These are phyloP conservation scores for Drosophila saltans DNA, from an alignment of 1,140 invertebrate species.

Conservation along the genomic window DNA sequence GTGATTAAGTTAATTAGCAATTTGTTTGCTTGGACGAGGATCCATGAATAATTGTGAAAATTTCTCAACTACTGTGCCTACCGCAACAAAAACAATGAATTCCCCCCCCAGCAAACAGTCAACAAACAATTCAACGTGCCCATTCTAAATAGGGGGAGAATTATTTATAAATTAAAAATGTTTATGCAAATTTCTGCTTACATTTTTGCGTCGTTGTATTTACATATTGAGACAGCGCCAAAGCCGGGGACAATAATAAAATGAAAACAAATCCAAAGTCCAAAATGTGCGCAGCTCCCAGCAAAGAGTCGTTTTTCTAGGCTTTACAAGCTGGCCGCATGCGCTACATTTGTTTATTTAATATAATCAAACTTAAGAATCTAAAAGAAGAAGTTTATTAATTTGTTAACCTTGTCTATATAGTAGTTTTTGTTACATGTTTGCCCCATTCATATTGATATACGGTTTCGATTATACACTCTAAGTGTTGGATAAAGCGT, in stretches of 20 bases:
- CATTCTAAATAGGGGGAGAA: slow-evolving; percentile 2
- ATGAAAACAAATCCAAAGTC: slow-evolving; percentile 79
- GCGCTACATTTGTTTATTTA: slow-evolving; percentile 38
- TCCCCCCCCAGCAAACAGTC: not conserved
- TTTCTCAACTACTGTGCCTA: slow-evolving; percentile 10
- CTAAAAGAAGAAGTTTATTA: too few species aligned
- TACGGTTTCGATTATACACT: too few species aligned
- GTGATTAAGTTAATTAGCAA: slow-evolving; percentile 13
- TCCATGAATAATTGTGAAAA: not conserved
- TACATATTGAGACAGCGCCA: slow-evolving; percentile 34
- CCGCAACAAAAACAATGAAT: slow-evolving; percentile 34
- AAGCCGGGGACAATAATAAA: slow-evolving; percentile 35
- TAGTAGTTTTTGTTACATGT: too few species aligned
- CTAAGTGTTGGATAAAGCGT: too few species aligned
- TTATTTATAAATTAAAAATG: slow-evolving; percentile 39
- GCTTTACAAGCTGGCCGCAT: slow-evolving; percentile 40
- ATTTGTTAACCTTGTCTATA: too few species aligned
- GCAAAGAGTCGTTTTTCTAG: not conserved
- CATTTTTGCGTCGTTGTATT: slow-evolving; percentile 56
- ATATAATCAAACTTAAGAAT: too few species aligned
- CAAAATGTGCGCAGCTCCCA: slow-evolving; percentile 56
- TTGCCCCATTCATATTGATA: too few species aligned
- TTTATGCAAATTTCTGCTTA: slow-evolving; percentile 40
- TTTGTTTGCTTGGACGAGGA: not conserved
- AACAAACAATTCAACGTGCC: slow-evolving; percentile 6